phyloP scores from a whole-genome alignment of 2,113 vertebrate species.

The Tragelaphus buxtoni region DNA sequence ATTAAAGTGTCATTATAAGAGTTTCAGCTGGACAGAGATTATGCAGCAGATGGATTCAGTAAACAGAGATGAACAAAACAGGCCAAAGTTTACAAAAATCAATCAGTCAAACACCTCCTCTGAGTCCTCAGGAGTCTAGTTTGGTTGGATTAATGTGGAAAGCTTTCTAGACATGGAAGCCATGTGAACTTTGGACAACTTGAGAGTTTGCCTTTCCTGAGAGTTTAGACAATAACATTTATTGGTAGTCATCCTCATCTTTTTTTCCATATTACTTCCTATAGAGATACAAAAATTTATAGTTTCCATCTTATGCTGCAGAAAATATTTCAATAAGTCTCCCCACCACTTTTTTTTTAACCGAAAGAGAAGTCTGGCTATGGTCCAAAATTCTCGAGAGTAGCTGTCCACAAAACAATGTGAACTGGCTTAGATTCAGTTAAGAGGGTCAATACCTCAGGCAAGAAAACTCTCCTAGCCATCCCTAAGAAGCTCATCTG shows the following conservation, averaged over 20 bases:
- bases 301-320: neutral
- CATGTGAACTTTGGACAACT: neutral
- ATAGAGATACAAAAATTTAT: neutral
- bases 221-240: neutral
- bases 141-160: neutral
- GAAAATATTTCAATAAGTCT: constrained; percentile 33
- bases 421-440: constrained; percentile 3
- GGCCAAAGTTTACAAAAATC: neutral
- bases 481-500: neutral
- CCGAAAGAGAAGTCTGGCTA: neutral
- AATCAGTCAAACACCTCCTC: neutral
- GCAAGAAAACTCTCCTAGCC: neutral
- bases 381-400: neutral
- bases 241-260: neutral
- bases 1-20: neutral
- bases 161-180: neutral
- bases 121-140: neutral
- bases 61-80: neutral
- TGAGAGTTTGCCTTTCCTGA: neutral
- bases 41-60: neutral
- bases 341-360: neutral
- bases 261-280: neutral
- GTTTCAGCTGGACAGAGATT: neutral
- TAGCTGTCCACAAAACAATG: neutral
- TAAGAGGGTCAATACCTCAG: neutral